Evolutionary conservation across 2,888 invertebrate genomes (phyloP), one percentile per base, ranked within the genome.

Genomic region (Odontocolon sp.): DNA sequence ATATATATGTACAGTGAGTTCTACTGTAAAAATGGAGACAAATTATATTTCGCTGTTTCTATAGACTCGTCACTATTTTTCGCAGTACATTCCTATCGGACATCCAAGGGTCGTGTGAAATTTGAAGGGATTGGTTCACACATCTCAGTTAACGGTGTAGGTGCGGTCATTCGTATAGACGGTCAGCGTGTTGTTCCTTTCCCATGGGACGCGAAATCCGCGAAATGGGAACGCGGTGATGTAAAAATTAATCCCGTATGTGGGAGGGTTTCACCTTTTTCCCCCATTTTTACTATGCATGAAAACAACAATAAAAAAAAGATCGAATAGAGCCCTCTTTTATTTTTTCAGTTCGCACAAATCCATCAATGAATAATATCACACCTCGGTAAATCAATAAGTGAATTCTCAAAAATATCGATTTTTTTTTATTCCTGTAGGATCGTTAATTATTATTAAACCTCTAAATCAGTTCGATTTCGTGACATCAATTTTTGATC

Each of bases 71-170:
- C n/a, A 21, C 9, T 67, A 6, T 73, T 73, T 54, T 61, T 73
- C 67, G 54, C 4, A 36, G 40, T 61, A 68, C 63, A 68, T 23
- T 3, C 50, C 42, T 67, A 52, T 68, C 61, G 23, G 52, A 16
- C 28, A 9, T 23, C 14, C 16, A 21, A 8, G 16, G 2, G 16
- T 42, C 11, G 14, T 42, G 18, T 11, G 45, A 26, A 16, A 66
- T 56, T 75, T 79, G 77, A 68, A 83, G 6, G 14, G 31, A 11
- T 77, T 82, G 83, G 84, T 83, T 81, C 73, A 77, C 64, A 54
- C 45, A 67, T 66, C 59, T 36, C 45, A 59, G 64, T 70, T 75
- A 59, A 75, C 64, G 70, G 57, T 23, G 45, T 75, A 66, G 75
- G 75, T 70, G 75, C 64, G 75, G 70, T 75, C 59, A 28, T 9